Evolutionary conservation across 2,113 vertebrate genomes (phyloP).

Genomic region (Dipodomys stephensi): DNA sequence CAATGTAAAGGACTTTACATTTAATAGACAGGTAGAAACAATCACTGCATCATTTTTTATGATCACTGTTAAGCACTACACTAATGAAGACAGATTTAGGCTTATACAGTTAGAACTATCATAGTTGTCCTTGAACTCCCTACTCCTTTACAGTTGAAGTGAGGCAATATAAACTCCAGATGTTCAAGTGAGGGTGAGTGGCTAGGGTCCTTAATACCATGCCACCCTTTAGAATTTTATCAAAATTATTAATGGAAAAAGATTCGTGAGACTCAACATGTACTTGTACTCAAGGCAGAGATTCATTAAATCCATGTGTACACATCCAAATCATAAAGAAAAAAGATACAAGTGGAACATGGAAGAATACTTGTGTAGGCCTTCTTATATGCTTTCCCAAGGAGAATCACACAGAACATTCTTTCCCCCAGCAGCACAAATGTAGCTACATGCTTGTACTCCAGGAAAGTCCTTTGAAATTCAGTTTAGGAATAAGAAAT

Average conservation of each 20-base stretch:
- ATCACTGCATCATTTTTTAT: background rate
- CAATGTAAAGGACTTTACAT: background rate
- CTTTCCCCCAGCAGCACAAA: background rate
- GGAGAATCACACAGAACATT: background rate
- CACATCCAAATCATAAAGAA: background rate
- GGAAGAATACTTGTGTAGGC: background rate
- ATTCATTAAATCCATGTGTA: background rate
- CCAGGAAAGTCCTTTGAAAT: background rate
- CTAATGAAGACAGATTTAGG: background rate
- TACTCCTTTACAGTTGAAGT: background rate
- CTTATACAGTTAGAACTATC: background rate
- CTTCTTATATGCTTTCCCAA: background rate
- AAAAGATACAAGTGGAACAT: background rate
- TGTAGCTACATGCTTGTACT: background rate
- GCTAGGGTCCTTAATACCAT: background rate
- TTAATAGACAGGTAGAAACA: background rate
- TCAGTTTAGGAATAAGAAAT: background rate
- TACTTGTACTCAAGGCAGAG: background rate
- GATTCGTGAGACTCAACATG: background rate
- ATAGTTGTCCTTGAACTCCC: background rate
- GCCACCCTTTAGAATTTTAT: slow-evolving; percentile 15
- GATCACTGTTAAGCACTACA: background rate
- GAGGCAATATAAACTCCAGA: background rate
- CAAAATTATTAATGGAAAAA: background rate
- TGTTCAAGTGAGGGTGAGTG: background rate